These are phyloP conservation scores for Apodemia mormo DNA, from an alignment of 2,888 invertebrate species.

Conservation along the genomic window DNA sequence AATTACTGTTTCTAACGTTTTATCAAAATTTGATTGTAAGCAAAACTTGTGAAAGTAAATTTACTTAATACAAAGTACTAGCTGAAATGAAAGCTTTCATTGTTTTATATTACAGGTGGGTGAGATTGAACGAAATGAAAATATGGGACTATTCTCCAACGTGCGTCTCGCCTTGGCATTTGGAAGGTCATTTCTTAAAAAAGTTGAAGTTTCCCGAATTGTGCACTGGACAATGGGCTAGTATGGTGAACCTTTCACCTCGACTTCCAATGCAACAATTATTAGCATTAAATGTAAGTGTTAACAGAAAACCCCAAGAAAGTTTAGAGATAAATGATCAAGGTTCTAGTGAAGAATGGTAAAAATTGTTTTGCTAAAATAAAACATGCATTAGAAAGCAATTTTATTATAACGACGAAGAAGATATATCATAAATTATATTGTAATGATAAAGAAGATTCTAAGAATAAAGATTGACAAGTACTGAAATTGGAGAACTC, in stretches of 20 bases:
- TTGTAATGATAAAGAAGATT: no score
- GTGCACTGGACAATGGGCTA: slow-evolving; percentile 90
- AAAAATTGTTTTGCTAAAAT: slow-evolving; percentile 14
- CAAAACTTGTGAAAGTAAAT: neutral
- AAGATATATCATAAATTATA: no score
- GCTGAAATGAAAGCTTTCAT: neutral
- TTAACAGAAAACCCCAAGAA: slow-evolving; percentile 74
- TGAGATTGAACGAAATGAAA: slow-evolving; percentile 84
- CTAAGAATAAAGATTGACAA: no score
- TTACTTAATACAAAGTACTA: neutral
- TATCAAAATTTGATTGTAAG: neutral
- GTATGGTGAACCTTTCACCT: slow-evolving; percentile 86
- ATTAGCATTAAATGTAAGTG: slow-evolving; percentile 71
- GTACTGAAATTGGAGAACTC: no score
- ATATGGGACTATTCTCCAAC: slow-evolving; percentile 87
- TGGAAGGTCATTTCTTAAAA: slow-evolving; percentile 86
- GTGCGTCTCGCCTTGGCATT: slow-evolving; percentile 87
- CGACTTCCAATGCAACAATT: slow-evolving; percentile 83
- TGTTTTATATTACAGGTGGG: slow-evolving; percentile 78
- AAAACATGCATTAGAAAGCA: neutral
- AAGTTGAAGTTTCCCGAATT: slow-evolving; percentile 87
- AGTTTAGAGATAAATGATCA: slow-evolving; percentile 62
- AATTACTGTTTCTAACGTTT: neutral
- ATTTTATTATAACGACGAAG: no score
- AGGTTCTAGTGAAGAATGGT: slow-evolving; percentile 32